A percentile compares a stretch with the other conserved stretches of the same genome.
Conservation (phyloP, 1,140 invertebrate species). For the Temnothorax nylanderi region DNA sequence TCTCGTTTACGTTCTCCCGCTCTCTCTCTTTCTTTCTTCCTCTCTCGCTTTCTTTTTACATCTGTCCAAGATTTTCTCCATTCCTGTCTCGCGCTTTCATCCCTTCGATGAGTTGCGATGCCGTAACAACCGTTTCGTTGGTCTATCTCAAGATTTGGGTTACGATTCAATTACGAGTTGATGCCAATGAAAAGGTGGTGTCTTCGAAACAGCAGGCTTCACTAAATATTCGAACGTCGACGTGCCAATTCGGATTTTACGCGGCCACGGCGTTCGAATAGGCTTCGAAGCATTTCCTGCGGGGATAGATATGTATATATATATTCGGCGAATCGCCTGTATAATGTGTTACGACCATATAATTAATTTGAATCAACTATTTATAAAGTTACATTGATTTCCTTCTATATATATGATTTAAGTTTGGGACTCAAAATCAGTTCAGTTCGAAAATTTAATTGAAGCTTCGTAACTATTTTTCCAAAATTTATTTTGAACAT, state of each 20-base stretch:
- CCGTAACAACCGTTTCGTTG: not conserved
- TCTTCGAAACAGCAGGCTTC: constrained; percentile 13
- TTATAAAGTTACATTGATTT: not conserved
- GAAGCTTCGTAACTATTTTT: not conserved
- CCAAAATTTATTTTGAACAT: not conserved
- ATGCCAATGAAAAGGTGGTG: constrained; percentile 5
- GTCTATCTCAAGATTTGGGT: constrained; percentile 54
- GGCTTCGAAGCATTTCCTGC: not conserved
- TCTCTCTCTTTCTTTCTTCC: not conserved
- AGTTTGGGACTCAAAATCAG: too few relatives aligned
- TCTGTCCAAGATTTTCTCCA: constrained; percentile 18
- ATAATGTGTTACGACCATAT: not conserved
- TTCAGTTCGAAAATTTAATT: not conserved
- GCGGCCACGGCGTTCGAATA: not conserved
- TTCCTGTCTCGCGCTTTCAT: constrained; percentile 21
- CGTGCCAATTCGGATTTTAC: not conserved
- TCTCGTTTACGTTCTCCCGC: not conserved
- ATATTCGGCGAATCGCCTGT: not conserved
- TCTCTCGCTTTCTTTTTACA: not conserved
- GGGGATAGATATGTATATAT: not conserved
- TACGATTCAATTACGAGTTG: constrained; percentile 67
- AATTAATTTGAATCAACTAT: not conserved
- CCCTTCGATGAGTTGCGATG: constrained; percentile 34
- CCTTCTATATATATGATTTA: not conserved
- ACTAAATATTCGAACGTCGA: constrained; percentile 29